phyloP scores from a whole-genome alignment of 2,797 vertebrate species.

The Sphenopsis melanotis region DNA sequence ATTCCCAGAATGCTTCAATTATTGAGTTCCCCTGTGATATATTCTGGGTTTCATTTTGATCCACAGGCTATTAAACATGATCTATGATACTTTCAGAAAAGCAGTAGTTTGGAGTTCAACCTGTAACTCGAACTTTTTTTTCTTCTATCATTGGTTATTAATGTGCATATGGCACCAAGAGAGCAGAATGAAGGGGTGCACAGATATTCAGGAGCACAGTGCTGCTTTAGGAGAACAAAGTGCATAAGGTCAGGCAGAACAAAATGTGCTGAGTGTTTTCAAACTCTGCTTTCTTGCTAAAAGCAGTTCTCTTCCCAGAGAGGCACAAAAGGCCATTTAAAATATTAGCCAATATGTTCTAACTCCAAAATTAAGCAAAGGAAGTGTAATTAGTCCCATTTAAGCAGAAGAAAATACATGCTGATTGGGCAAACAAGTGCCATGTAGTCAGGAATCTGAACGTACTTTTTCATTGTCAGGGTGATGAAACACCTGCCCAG shows the following conservation, averaged over 20 bases:
- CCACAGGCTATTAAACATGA: conserved; percentile 48
- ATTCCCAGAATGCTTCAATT: conserved; percentile 47
- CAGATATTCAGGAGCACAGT: background rate
- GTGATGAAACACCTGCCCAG: background rate
- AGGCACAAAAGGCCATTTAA: background rate
- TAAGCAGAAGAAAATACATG: background rate
- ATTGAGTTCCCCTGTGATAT: conserved; percentile 39
- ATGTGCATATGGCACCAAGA: background rate
- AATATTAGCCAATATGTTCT: background rate
- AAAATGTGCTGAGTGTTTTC: background rate
- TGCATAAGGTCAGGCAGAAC: background rate
- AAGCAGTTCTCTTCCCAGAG: background rate
- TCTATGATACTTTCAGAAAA: conserved; percentile 40
- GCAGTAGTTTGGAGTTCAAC: background rate
- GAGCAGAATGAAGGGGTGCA: background rate
- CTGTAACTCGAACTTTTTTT: conserved; percentile 1
- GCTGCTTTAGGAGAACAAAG: background rate
- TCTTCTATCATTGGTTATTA: conserved; percentile 8
- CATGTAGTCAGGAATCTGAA: background rate
- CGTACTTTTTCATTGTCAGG: background rate
- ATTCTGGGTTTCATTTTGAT: conserved; percentile 45
- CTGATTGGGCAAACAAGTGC: background rate
- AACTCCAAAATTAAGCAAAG: background rate
- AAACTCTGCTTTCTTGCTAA: background rate
- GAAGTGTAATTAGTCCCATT: background rate